These are phyloP conservation scores for Tryphoninae sp. DNA, from an alignment of 2,888 invertebrate genomes.

Conservation along the genomic window DNA sequence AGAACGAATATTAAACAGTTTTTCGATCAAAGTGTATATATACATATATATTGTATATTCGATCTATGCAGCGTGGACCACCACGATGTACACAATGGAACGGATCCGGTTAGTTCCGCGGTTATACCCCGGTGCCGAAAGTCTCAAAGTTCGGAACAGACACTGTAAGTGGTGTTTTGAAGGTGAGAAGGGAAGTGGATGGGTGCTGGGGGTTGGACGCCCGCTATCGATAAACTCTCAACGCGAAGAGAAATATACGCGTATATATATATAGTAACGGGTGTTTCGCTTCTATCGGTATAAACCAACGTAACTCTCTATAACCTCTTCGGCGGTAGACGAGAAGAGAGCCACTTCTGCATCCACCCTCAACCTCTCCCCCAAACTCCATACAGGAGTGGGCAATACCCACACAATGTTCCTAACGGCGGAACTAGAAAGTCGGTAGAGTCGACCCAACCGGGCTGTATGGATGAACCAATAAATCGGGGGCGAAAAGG, in stretches of 20 bases:
- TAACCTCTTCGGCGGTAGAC: not conserved
- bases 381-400: not conserved
- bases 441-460: slow-evolving; percentile 12
- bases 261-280: not conserved
- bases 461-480: slow-evolving; percentile 67
- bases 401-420: not conserved
- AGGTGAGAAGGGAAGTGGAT: not conserved
- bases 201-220: not conserved
- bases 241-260: not conserved
- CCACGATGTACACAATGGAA: slow-evolving; percentile 27
- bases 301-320: slow-evolving; percentile 21
- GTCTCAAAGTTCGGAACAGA: slow-evolving; percentile 21
- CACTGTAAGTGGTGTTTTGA: not conserved
- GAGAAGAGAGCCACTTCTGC: slow-evolving; percentile 19
- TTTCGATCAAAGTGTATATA: slow-evolving; percentile 16
- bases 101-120: slow-evolving; percentile 27
- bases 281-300: slow-evolving; percentile 27
- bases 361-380: not conserved
- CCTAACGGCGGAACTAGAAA: slow-evolving; percentile 1
- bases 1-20: slow-evolving; percentile 29
- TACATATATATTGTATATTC: not conserved
- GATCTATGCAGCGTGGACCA: not conserved
- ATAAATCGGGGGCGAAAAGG: slow-evolving; percentile 75
- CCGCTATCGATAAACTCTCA: slow-evolving; percentile 13
- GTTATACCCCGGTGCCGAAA: slow-evolving; percentile 21